Evolutionary conservation across 2,888 invertebrate genomes (phyloP), one percentile per base, ranked within the genome.

Genomic region (Autographa gamma): DNA sequence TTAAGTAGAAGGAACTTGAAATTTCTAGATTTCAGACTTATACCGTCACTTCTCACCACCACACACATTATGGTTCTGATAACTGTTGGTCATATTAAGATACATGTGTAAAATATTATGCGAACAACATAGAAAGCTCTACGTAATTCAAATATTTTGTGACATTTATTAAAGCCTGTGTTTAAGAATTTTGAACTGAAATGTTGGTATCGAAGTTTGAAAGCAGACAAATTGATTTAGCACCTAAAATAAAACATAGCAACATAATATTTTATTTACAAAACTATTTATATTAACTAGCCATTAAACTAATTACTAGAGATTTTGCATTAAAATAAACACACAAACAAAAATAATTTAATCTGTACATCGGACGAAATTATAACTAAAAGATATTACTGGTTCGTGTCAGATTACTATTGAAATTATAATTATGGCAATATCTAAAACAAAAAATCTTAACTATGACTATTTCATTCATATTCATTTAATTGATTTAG

Each of bases 1-100:
- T 95, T 91, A 91, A 95, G 95, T 93, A 95, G 95, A 95, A 95
- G 94, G 93, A 94, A 92, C 91, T 86, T 90, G 87, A 88, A 88
- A 88, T 88, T 87, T 85, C 83, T 86, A 90, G 90, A 91, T 89
- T 86, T 90, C 85, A 91, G 93, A 93, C 90, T 89, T 82, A 81
- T 81, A 88, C 82, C 86, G 91, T 93, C 93, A 93, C 94, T 93
- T 92, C 90, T 94, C 90, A 94, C 94, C 95, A 93, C 92, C 93
- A 92, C 87, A 81, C 77, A 73, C 60, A 67, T 71, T 85, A 89
- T 92, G 95, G 95, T 94, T 95, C 95, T 95, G 95, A 95, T 95
- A 93, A 92, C 90, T 93, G 92, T 92, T 91, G 91, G 79, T 90
- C 92, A 87, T 87, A 81, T 76, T 82, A 82, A 86, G 86, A 88